These are phyloP conservation scores for Alethe diademata DNA, from an alignment of 2,113 vertebrate genomes.

Conservation along the genomic window DNA sequence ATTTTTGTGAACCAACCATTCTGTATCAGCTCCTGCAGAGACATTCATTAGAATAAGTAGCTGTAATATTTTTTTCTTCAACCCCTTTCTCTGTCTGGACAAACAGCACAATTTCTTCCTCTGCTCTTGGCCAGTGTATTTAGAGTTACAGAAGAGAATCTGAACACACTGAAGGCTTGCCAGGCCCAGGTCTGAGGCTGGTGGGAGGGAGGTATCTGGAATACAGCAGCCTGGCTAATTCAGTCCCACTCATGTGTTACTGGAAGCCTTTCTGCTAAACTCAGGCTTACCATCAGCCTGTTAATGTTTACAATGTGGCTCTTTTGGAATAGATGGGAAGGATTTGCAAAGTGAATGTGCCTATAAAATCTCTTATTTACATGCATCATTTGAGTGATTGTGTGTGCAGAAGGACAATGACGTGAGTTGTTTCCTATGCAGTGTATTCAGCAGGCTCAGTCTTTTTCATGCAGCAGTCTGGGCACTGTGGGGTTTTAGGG, in stretches of 20 bases:
- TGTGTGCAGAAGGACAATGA: constrained; percentile 56
- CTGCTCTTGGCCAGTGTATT: neutral
- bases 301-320: constrained; percentile 49
- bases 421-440: constrained; percentile 52
- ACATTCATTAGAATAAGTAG: neutral
- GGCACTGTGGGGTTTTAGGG: constrained; percentile 51
- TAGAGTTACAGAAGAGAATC: neutral
- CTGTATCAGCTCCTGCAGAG: neutral
- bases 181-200: neutral
- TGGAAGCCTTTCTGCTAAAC: constrained; percentile 54
- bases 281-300: constrained; percentile 45
- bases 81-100: neutral
- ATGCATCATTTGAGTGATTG: constrained; percentile 69
- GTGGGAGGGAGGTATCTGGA: neutral
- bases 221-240: neutral
- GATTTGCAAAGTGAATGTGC: constrained; percentile 64
- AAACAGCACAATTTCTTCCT: neutral
- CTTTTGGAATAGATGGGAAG: constrained; percentile 64
- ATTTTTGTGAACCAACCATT: neutral
- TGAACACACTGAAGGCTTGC: neutral
- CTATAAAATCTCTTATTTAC: constrained; percentile 67
- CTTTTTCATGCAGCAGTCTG: constrained; percentile 54
- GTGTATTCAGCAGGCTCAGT: constrained; percentile 58
- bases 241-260: constrained; percentile 40
- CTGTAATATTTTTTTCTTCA: neutral